phyloP scores from a whole-genome alignment of 2,113 vertebrate genomes.

The Chloropsis cyanopogon region DNA sequence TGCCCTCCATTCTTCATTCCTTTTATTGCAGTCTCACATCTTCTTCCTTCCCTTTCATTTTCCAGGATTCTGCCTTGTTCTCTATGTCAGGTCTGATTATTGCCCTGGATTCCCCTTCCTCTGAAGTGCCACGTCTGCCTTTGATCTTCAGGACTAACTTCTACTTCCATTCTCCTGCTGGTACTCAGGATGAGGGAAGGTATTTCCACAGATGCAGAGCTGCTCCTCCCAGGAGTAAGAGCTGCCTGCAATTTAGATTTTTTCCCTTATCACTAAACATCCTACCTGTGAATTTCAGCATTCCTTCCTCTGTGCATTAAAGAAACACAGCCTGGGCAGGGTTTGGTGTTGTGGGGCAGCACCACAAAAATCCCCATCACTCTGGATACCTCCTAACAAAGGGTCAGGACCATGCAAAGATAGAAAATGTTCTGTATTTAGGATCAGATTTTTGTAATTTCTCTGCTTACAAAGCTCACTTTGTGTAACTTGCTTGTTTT shows the following conservation, averaged over 20 bases:
- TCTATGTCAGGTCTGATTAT: background rate
- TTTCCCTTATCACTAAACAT: background rate
- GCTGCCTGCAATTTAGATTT: background rate
- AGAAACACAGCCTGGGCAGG: background rate
- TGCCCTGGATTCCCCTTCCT: background rate
- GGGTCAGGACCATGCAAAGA: background rate
- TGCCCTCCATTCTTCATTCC: background rate
- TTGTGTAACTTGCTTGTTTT: background rate
- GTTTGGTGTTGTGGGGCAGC: background rate
- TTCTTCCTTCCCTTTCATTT: background rate
- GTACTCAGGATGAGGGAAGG: background rate
- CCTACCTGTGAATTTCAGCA: background rate
- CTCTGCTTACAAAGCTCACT: background rate
- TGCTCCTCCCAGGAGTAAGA: background rate
- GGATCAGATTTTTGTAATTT: background rate
- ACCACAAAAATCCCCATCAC: background rate
- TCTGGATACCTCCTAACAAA: background rate
- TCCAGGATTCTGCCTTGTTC: background rate
- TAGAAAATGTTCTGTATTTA: background rate
- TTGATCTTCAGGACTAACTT: too few relatives aligned
- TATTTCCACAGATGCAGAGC: background rate
- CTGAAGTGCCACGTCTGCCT: background rate
- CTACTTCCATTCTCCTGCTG: background rate
- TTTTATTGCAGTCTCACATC: background rate
- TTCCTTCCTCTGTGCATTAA: background rate